These are phyloP conservation scores for Brachyptera risi DNA, from an alignment of 2,888 invertebrate genomes.

Conservation along the genomic window DNA sequence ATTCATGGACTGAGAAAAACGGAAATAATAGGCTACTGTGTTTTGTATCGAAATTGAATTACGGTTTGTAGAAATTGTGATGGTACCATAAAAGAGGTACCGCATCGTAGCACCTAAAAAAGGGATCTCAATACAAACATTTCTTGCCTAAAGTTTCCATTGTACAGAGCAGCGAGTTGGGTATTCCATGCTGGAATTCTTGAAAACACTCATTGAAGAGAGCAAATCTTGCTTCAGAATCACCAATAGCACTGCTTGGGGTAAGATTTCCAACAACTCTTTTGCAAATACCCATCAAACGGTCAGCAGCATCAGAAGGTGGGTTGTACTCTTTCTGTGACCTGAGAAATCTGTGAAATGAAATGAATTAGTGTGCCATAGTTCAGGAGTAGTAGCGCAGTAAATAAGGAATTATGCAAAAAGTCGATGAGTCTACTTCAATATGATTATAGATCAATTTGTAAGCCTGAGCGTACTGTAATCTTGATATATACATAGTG, in stretches of 20 bases:
- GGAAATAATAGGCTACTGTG: too few species aligned
- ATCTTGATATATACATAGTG: background rate
- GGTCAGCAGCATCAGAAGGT: constrained; percentile 58
- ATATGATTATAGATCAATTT: too few species aligned
- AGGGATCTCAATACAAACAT: too few species aligned
- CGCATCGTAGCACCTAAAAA: too few species aligned
- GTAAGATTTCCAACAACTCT: constrained; percentile 48
- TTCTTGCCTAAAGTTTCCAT: constrained; percentile 71
- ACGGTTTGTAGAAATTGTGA: too few species aligned
- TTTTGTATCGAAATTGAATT: too few species aligned
- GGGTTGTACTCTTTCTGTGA: constrained; percentile 71
- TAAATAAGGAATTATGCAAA: too few species aligned
- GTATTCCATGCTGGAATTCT: constrained; percentile 71
- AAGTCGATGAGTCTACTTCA: too few species aligned
- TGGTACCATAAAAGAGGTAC: too few species aligned
- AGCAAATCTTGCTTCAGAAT: constrained; percentile 55
- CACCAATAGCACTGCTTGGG: constrained; percentile 44
- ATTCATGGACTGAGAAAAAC: too few species aligned
- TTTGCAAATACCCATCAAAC: constrained; percentile 57
- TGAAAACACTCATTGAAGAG: constrained; percentile 66
- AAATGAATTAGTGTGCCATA: background rate
- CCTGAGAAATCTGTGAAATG: constrained; percentile 65
- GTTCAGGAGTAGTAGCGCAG: background rate
- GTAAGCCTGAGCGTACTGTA: too few species aligned
- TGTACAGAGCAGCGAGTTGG: constrained; percentile 74